Evolutionary conservation across 2,888 invertebrate species (phyloP).

Genomic region (Seira ritae): DNA sequence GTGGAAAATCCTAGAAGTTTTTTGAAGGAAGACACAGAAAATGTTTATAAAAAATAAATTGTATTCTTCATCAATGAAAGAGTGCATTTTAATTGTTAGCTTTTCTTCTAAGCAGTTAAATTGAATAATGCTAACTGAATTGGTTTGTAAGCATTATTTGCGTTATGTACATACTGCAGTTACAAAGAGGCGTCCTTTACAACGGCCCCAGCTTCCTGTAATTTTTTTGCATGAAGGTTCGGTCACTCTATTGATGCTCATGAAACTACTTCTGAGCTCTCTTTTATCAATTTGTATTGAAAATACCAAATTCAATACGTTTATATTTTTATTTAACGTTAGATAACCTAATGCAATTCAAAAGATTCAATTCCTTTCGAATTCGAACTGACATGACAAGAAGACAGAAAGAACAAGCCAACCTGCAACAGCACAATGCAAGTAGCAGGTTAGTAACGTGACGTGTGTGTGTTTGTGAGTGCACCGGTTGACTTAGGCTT

Average conservation of each 20-base stretch:
- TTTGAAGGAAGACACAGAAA: not conserved
- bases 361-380: not conserved
- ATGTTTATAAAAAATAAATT: no score
- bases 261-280: not conserved
- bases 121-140: not conserved
- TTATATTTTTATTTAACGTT: no score
- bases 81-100: not conserved
- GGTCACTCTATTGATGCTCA: not conserved
- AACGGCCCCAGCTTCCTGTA: not conserved
- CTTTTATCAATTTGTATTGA: not conserved
- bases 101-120: not conserved
- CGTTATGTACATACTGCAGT: not conserved
- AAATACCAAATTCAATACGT: not conserved
- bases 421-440: not conserved
- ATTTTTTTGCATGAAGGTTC: not conserved
- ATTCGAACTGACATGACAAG: no score
- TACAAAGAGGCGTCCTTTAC: not conserved
- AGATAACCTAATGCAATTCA: not conserved
- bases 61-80: no score
- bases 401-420: no score
- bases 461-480: no score
- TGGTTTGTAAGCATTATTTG: not conserved
- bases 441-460: not conserved
- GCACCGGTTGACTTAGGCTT: constrained; percentile 4
- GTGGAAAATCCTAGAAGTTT: not conserved